These are phyloP conservation scores for Caranx melampygus DNA, from an alignment of 2,113 vertebrate genomes.

Conservation along the genomic window DNA sequence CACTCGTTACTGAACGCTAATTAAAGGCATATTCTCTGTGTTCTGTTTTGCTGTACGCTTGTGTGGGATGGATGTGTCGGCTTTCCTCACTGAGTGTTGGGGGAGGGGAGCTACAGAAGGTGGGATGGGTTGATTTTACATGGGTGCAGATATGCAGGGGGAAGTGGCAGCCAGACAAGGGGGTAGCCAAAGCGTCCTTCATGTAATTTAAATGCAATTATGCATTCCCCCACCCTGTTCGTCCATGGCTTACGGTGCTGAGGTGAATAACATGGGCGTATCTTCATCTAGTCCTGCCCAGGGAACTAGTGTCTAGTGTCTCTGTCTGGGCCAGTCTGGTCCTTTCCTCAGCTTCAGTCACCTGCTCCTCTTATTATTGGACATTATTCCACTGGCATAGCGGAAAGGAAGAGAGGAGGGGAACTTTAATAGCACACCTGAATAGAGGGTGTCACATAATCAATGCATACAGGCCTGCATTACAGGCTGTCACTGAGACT, in stretches of 20 bases:
- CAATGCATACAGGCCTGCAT: conserved; percentile 82
- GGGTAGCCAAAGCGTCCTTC: conserved; percentile 70
- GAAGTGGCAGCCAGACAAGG: conserved; percentile 76
- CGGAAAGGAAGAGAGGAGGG: conserved; percentile 78
- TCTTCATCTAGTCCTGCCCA: conserved; percentile 64
- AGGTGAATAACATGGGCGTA: conserved; percentile 64
- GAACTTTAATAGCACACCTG: conserved; percentile 84
- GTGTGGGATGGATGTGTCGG: conserved; percentile 32
- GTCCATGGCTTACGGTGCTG: conserved; percentile 29
- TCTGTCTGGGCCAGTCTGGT: conserved; percentile 62
- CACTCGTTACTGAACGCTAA: conserved; percentile 37
- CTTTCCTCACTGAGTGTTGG: conserved; percentile 27
- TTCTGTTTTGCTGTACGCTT: conserved; percentile 21
- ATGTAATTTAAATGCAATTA: conserved; percentile 83
- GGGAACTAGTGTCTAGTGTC: conserved; percentile 62
- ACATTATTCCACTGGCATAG: conserved; percentile 78
- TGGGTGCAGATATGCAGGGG: conserved; percentile 86
- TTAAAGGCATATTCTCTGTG: conserved; percentile 45
- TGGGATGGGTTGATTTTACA: conserved; percentile 82
- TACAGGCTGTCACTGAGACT: conserved; percentile 80
- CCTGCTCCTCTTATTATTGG: conserved; percentile 75
- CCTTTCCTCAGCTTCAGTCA: conserved; percentile 57
- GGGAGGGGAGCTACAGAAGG: conserved; percentile 48
- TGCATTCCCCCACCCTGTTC: conserved; percentile 49
- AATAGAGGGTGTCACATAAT: conserved; percentile 84